Evolutionary conservation across 2,797 vertebrate genomes (phyloP), one percentile per base, ranked within the genome.

Genomic region (Monodelphis domestica): DNA sequence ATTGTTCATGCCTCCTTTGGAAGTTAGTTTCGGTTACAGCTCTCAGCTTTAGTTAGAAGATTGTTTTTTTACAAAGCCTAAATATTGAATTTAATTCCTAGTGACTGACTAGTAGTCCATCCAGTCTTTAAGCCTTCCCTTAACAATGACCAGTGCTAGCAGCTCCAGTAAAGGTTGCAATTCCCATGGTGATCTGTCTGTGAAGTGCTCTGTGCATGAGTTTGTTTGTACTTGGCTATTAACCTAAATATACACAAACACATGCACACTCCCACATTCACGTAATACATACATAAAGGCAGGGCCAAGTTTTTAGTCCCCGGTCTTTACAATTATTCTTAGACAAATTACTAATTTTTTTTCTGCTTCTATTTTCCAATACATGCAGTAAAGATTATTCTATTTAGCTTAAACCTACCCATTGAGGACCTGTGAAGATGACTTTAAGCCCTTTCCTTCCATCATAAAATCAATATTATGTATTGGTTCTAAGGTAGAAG

Each of bases 1-100:
- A 89, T 92, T 91, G 53, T 90, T 96, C 51, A 56, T 94, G 50
- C 52, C 92, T 93, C 45, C 45, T 9, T 89, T 91, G 30, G 78
- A 93, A 96, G 38, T 89, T 95, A 54, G 91, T 93, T 89, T 57
- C 52, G 4, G 15, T 90, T 52, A 63, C 91, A 54, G 0, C 89
- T 87, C 52, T 29, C 15, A 94, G 84, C 30, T 91, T 94, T 91
- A 90, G 12, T 70, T 90, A n/a, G 70, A 89, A 38, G 56, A 70
- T 63, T 17, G 17, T 87, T 87, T 88, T 87, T 51, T 93, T 84
- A 91, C 87, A 90, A 93, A 57, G 38, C 52, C 63, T 70, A 89
- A 93, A 51, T 90, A 30, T 92, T 56, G 6, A 50, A 90, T 87
- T 93, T 53, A 51, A 89, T 93, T 63, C 33, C 52, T 11, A 53